phyloP scores from a whole-genome alignment of 53 echinoderm and acorn worm genomes.

The Crossaster papposus region DNA sequence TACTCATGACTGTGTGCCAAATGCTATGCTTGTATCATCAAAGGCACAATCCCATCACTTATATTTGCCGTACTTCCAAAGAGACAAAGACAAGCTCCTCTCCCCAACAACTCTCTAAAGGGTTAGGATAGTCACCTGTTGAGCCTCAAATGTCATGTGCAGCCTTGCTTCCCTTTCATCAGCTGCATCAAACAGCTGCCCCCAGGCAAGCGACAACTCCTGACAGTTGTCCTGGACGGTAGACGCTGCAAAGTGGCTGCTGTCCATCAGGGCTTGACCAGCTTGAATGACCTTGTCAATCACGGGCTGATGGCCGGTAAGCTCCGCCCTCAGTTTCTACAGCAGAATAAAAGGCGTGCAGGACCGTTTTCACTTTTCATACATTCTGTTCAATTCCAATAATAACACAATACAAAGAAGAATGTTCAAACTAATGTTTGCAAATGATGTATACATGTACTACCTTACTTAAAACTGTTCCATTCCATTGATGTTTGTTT shows the following conservation, averaged over 20 bases:
- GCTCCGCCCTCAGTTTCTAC: conserved; percentile 52
- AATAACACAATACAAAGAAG: not conserved
- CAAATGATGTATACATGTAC: too few species aligned
- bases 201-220: conserved; percentile 79
- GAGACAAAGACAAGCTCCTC: too few species aligned
- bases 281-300: conserved; percentile 77
- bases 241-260: conserved; percentile 69
- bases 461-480: too few species aligned
- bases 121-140: conserved; percentile 61
- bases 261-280: conserved; percentile 71
- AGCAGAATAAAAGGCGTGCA: not conserved
- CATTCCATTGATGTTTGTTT: too few species aligned
- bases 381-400: not conserved
- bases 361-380: not conserved
- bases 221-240: conserved; percentile 76
- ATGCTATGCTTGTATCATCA: too few species aligned
- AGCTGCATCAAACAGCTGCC: conserved; percentile 70
- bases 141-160: conserved; percentile 80
- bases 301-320: conserved; percentile 77
- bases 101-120: too few species aligned
- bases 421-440: not conserved
- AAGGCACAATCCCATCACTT: too few species aligned
- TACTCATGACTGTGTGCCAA: too few species aligned
- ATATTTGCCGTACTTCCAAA: too few species aligned
- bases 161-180: conserved; percentile 70